Evolutionary conservation across 2,113 vertebrate genomes (phyloP).

Genomic region (Pollachius pollachius): DNA sequence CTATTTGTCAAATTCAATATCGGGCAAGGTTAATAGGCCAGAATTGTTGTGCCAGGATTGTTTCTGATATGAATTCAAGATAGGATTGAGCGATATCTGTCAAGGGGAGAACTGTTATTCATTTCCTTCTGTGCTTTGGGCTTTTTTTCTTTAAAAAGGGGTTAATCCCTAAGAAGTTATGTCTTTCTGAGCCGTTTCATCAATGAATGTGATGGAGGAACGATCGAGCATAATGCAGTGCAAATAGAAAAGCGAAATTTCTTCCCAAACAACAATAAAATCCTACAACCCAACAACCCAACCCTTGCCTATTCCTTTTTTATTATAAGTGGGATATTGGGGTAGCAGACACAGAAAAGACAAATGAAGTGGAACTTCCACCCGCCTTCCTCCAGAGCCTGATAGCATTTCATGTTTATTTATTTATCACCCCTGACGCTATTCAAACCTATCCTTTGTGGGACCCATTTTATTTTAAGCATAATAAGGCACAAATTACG

Average conservation of each 20-base stretch:
- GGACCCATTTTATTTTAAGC: slow-evolving; percentile 38
- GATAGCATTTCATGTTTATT: slow-evolving; percentile 54
- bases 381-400: slow-evolving; percentile 10
- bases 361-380: slow-evolving; percentile 25
- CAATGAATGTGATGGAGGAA: too few relatives aligned
- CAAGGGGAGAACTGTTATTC: slow-evolving; percentile 6
- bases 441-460: slow-evolving; percentile 29
- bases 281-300: slow-evolving; percentile 12
- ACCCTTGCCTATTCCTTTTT: slow-evolving; percentile 5
- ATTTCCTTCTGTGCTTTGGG: too few relatives aligned
- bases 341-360: slow-evolving; percentile 26
- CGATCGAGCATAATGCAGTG: too few relatives aligned
- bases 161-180: too few relatives aligned
- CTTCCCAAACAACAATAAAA: slow-evolving; percentile 18
- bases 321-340: slow-evolving; percentile 16
- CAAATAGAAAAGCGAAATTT: too few relatives aligned
- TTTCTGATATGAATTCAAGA: slow-evolving; percentile 1
- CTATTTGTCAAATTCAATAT: too few relatives aligned
- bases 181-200: too few relatives aligned
- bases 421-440: slow-evolving; percentile 40
- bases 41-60: too few relatives aligned
- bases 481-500: slow-evolving; percentile 32
- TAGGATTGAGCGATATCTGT: slow-evolving; percentile 1
- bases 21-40: too few relatives aligned
- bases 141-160: too few relatives aligned